Conservation (phyloP, 2,113 vertebrate genomes). For the Python bivittatus region DNA sequence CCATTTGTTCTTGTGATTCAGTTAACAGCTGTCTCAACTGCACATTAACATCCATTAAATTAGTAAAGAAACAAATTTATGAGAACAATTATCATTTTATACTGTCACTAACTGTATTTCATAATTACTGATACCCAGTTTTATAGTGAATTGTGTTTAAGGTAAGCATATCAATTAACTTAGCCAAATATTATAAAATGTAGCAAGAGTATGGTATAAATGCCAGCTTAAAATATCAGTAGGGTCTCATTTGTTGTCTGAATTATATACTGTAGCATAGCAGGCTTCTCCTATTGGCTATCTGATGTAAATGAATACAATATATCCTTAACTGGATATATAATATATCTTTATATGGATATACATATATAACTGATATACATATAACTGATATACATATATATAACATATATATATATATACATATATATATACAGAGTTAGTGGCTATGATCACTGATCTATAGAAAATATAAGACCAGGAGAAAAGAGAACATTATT, state of each 20-base stretch:
- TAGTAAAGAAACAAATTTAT: neutral
- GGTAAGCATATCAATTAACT: neutral
- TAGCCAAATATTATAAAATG: neutral
- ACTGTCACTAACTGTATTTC: too few relatives aligned
- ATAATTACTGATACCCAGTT: neutral
- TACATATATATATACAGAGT: too few relatives aligned
- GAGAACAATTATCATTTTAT: neutral
- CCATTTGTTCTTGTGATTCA: constrained; percentile 83
- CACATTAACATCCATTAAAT: neutral
- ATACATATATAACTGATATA: too few relatives aligned
- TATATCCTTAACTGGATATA: too few relatives aligned
- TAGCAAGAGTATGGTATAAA: neutral
- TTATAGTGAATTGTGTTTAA: neutral
- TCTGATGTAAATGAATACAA: neutral
- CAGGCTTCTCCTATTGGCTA: neutral
- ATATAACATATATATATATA: too few relatives aligned
- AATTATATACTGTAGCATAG: neutral
- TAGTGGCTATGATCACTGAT: too few relatives aligned
- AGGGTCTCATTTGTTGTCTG: too few relatives aligned
- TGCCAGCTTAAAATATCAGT: neutral
- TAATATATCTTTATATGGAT: too few relatives aligned
- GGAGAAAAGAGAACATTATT: neutral
- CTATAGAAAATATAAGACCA: neutral
- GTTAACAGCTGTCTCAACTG: constrained; percentile 86
- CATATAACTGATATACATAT: too few relatives aligned